Conservation (phyloP, 2,797 vertebrate species). For the Pelobates cultripes region DNA sequence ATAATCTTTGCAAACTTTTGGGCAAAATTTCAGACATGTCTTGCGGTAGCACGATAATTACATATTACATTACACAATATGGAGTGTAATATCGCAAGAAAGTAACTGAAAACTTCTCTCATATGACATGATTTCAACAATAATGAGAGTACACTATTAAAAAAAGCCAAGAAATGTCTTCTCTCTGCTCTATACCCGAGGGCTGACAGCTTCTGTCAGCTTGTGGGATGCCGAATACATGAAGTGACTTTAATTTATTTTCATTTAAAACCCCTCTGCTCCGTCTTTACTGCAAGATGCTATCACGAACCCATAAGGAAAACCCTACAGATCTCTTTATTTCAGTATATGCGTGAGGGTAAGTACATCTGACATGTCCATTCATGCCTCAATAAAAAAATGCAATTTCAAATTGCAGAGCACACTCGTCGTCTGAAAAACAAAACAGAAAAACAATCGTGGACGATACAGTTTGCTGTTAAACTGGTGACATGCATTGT, state of each 20-base stretch:
- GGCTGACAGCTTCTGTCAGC: constrained; percentile 44
- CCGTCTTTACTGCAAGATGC: neutral
- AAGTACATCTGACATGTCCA: constrained; percentile 27
- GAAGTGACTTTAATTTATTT: constrained; percentile 37
- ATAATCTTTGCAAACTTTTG: no score
- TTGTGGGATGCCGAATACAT: constrained; percentile 5
- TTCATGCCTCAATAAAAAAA: constrained; percentile 18
- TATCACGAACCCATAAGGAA: constrained; percentile 33
- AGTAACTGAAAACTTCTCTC: constrained; percentile 14
- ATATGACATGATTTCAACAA: constrained; percentile 19
- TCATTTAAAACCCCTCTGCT: constrained; percentile 1
- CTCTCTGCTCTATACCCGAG: constrained; percentile 4
- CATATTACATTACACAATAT: no score
- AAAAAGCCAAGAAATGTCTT: neutral
- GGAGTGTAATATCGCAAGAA: neutral
- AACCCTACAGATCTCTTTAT: constrained; percentile 29
- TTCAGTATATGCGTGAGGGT: constrained; percentile 16
- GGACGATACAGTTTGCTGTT: neutral
- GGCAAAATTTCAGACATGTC: no score
- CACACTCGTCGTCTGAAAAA: neutral
- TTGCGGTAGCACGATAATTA: no score
- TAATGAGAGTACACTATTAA: constrained; percentile 5
- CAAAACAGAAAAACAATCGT: neutral
- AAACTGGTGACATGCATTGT: neutral
- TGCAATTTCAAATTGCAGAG: constrained; percentile 12